Base-by-base conservation (phyloP, 1,140 invertebrate species). In the Mactra quadrangularis region DNA sequence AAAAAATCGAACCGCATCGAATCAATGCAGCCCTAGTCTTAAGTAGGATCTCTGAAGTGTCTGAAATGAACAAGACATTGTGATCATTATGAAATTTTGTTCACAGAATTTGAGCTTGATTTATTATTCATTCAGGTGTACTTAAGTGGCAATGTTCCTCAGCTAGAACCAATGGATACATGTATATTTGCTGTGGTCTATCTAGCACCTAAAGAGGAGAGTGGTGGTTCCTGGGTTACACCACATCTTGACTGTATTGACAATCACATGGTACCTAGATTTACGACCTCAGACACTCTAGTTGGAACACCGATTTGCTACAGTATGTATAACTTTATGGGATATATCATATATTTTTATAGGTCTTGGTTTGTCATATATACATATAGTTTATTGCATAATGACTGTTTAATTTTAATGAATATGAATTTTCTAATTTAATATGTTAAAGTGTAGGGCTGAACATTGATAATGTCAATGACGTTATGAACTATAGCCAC, bases 181-280 rank as follows among this genome's bases (percentile, higher is more conserved):
- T 62, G 59, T 35, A 38, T 62, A 19, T 62, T 62, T 62, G 59
- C 59, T n/a, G 38, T 62, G 15, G 59, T 35, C 25, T 62, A 7
- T 25, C 22, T 62, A 17, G 38, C 59, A 35, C n/a, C n/a, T 19
- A 13, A 2, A 35, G 1, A 19, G 19, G 33, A 35, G 59, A 62
- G 2, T n/a, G 2, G 29, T 35, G 4, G 33, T 35, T 3, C 29
- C 1, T n/a, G n/a, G n/a, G n/a, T n/a, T n/a, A n/a, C n/a, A n/a
- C n/a, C n/a, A n/a, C n/a, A n/a, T n/a, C n/a, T n/a, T n/a, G n/a
- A n/a, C n/a, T n/a, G n/a, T n/a, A n/a, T n/a, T n/a, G n/a, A n/a
- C n/a, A n/a, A n/a, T n/a, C n/a, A n/a, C n/a, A n/a, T n/a, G 2
- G 15, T 62, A 3, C 59, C 59, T 1, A 35, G 38, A 35, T n/a